Base-by-base conservation (phyloP, 2,113 vertebrate species). In the Ceuthmochares aereus region DNA sequence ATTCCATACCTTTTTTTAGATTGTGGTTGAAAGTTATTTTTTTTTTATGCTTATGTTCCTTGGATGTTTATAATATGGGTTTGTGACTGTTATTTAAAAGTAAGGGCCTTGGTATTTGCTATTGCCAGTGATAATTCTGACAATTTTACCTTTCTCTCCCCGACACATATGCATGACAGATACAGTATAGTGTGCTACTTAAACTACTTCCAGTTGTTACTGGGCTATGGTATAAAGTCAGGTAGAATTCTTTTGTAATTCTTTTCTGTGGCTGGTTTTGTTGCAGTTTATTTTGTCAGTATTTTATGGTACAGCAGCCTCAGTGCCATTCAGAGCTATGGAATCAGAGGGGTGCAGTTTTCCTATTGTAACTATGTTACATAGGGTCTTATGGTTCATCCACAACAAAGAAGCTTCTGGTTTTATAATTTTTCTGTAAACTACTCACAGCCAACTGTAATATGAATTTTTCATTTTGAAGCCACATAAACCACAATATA, bases 361-460 rank as follows among this genome's bases (percentile, higher is more conserved):
- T 63, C 52, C 32, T 29, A 25, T 23, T 0, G 2, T 8, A 21
- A 5, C 21, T 29, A 4, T 11, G 4, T n/a, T 93, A 27, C 1
- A 1, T 59, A 42, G 7, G 20, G 20, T 32, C 42, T 78, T 23
- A 5, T 5, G 4, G 22, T 49, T 63, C 20, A 84, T 82, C 42
- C 11, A 54, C 11, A 59, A 19, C 12, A 40, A 59, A 56, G 15
- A 51, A n/a, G 47, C 0, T 27, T 79, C 26, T 51, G 4, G 1
- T 2, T 75, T 67, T 58, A 2, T 30, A 43, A 18, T 66, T 73
- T 88, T 89, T 76, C 22, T 30, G 4, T 7, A 42, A 13, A 89
- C 62, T 36, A 70, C 26, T 34, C 22, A 26, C 23, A 55, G 42
- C 14, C 62, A 29, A 64, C 30, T 49, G 27, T 76, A 89, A 37